Conservation (phyloP, 2,888 invertebrate genomes). For the Tillus elongatus region DNA sequence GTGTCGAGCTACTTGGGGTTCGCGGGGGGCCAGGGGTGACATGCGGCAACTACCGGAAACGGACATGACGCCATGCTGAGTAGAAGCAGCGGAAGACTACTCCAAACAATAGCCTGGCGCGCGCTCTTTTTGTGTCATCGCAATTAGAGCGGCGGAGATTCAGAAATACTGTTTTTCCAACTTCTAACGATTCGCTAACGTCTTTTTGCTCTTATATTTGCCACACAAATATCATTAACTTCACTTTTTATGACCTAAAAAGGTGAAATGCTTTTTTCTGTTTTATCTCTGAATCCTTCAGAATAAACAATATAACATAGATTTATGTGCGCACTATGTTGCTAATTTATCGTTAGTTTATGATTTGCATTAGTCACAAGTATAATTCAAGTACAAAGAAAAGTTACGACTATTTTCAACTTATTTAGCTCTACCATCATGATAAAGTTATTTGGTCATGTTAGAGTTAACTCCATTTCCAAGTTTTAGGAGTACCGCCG, state of each 20-base stretch:
- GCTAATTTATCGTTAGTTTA: too few relatives aligned
- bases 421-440: too few relatives aligned
- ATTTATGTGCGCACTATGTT: too few relatives aligned
- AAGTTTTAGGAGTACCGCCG: too few relatives aligned
- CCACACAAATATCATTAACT: conserved; percentile 36
- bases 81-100: conserved; percentile 44
- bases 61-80: conserved; percentile 46
- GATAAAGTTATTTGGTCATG: too few relatives aligned
- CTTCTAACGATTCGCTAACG: conserved; percentile 30
- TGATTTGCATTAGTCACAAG: too few relatives aligned
- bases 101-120: conserved; percentile 41
- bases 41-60: conserved; percentile 39
- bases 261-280: conserved; percentile 28
- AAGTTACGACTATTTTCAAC: too few relatives aligned
- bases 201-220: conserved; percentile 30
- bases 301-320: too few relatives aligned
- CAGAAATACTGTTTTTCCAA: conserved; percentile 36
- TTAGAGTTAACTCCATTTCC: too few relatives aligned
- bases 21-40: conserved; percentile 23
- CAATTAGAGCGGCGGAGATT: conserved; percentile 40
- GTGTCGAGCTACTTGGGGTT: too few relatives aligned
- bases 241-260: conserved; percentile 26
- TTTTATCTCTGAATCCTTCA: too few relatives aligned
- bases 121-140: conserved; percentile 40
- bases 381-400: too few relatives aligned